A percentile compares a stretch with the other conserved stretches of the same genome.
These are phyloP conservation scores for Maconellicoccus hirsutus DNA, from an alignment of 1,140 invertebrate genomes.

Conservation along the genomic window DNA sequence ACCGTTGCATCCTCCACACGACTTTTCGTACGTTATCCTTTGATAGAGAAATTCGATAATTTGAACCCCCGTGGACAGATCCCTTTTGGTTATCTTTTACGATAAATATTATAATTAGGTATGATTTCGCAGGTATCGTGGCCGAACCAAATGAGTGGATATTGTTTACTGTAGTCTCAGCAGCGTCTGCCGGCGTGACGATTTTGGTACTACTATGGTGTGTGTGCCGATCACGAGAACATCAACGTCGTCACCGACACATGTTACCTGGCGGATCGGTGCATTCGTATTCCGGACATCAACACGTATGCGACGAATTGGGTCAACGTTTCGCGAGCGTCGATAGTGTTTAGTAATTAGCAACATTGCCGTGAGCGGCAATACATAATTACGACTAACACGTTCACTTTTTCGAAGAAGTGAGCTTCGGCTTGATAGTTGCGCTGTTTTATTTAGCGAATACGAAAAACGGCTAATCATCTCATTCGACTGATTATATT, in stretches of 20 bases:
- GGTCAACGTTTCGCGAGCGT: conserved; percentile 42
- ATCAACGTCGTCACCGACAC: conserved; percentile 36
- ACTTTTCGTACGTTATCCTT: too few relatives aligned
- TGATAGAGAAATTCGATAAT: too few relatives aligned
- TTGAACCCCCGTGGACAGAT: too few relatives aligned
- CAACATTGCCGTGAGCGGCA: not conserved
- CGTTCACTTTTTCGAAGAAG: not conserved
- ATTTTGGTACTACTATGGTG: conserved; percentile 31
- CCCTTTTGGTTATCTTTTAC: not conserved
- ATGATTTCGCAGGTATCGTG: conserved; percentile 36
- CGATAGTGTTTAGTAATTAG: conserved; percentile 38
- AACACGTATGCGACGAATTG: conserved; percentile 40
- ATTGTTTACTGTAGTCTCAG: conserved; percentile 25
- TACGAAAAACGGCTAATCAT: not conserved
- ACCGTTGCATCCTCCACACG: too few relatives aligned
- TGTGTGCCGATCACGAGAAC: conserved; percentile 32
- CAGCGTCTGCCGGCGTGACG: conserved; percentile 23
- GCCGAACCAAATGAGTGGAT: conserved; percentile 37
- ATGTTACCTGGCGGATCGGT: conserved; percentile 29
- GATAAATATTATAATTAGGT: not conserved
- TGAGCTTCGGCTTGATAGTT: not conserved
- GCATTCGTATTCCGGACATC: conserved; percentile 28
- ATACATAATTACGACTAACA: not conserved
- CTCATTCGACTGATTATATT: not conserved
- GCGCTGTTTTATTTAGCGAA: not conserved